Conservation (phyloP, 2,797 vertebrate genomes). For the Gouania willdenowi region DNA sequence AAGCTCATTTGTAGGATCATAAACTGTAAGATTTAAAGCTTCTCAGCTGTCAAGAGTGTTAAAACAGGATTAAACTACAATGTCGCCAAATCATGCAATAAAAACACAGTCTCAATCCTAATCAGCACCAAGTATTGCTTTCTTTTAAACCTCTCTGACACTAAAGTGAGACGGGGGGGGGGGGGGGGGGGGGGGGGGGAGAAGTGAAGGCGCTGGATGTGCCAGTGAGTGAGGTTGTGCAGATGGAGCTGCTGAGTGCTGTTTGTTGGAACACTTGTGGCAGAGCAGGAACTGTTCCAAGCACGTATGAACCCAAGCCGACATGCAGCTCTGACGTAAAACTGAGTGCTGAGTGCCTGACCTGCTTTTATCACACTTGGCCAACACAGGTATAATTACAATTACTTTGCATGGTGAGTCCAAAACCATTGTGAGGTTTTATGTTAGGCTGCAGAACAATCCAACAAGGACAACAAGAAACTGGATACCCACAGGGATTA, state of each 20-base stretch:
- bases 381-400: conserved; percentile 9
- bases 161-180: conserved; percentile 7
- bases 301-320: conserved; percentile 32
- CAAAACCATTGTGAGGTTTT: conserved; percentile 71
- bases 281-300: conserved; percentile 46
- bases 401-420: conserved; percentile 54
- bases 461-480: conserved; percentile 43
- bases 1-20: conserved; percentile 21
- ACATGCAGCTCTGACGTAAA: conserved; percentile 41
- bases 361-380: conserved; percentile 33
- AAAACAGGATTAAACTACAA: conserved; percentile 15
- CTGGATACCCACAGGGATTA: conserved; percentile 34
- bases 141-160: conserved; percentile 20
- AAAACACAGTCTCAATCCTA: conserved; percentile 17
- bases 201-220: conserved; percentile 23
- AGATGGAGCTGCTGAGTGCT: conserved; percentile 34
- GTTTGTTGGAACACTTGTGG: conserved; percentile 48
- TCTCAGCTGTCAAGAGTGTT: conserved; percentile 26
- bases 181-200: too few relatives aligned
- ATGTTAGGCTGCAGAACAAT: conserved; percentile 63
- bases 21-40: conserved; percentile 6
- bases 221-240: conserved; percentile 42
- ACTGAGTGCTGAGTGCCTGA: conserved; percentile 13
- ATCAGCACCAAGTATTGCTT: conserved; percentile 27
- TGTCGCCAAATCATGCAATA: conserved; percentile 9